Evolutionary conservation across 2,797 vertebrate species (phyloP), one percentile per base, ranked within the genome.

Genomic region (Myotis vivesi): DNA sequence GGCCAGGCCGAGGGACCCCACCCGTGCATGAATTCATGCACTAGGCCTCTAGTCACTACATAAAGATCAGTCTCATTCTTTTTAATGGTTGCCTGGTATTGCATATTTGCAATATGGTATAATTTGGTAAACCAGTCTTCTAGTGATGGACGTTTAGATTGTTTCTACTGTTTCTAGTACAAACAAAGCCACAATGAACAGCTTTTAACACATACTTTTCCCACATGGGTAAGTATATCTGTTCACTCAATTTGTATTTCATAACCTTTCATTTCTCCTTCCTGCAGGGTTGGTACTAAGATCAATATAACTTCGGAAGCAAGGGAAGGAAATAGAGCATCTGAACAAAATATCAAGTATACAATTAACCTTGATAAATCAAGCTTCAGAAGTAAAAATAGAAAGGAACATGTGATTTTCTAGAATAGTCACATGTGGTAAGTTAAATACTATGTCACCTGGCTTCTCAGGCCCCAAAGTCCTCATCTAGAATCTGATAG

Each of bases 361-460:
- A 88, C 22, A 95, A 66, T 76, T 92, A 93, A 72, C n/a, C 59
- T 94, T 55, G 89, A 89, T 91, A 89, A 92, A 81, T 71, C 89
- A 94, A 92, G 80, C 59, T 23, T 94, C n/a, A 82, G 46, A 93
- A 87, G 19, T 75, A 79, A 95, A 84, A 94, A 33, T 25, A 81
- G 71, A 55, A 77, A 90, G 38, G 68, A 84, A 46, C 44, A 46
- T 46, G 44, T 46, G 12, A 46, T 46, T 46, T 46, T 46, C 44
- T 46, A 46, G 44, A 66, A 62, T 76, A 25, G 73, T 87, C 25
- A 57, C 59, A 89, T 4, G 7, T 90, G 30, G 19, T 51, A 88
- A 81, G n/a, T 81, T 89, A 69, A 81, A 93, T 72, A 28, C 28
- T 79, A 23, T 57, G 17, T 91, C 19, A 66, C 15, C 33, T 92